Conservation (phyloP, 2,113 vertebrate species). For the Marmota flaviventris region DNA sequence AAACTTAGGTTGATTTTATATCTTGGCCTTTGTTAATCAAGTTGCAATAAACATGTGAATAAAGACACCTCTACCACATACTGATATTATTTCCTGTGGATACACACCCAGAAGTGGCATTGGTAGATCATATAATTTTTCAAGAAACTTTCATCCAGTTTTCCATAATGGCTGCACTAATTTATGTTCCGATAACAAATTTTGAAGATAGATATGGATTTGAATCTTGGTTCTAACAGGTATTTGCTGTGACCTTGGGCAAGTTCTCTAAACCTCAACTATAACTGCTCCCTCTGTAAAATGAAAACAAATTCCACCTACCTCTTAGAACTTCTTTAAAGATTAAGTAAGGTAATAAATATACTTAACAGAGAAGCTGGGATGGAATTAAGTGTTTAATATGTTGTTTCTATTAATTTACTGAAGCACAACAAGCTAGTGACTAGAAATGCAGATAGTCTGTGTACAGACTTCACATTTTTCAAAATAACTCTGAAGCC, state of each 20-base stretch:
- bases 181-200: background rate
- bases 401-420: background rate
- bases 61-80: background rate
- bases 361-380: background rate
- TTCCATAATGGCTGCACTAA: background rate
- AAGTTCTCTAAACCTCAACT: background rate
- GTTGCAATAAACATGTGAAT: background rate
- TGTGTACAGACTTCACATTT: background rate
- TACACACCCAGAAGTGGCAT: background rate
- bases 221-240: background rate
- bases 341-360: constrained; percentile 31
- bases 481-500: constrained; percentile 21
- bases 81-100: background rate
- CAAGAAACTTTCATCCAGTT: background rate
- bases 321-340: background rate
- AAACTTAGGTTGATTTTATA: background rate
- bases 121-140: no score
- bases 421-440: background rate
- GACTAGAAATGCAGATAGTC: background rate
- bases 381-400: background rate
- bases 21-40: background rate
- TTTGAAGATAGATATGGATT: background rate
- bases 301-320: background rate
- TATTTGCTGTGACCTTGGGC: background rate
- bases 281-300: background rate